Evolutionary conservation across 2,113 vertebrate species (phyloP).

Genomic region (Leucosticte australis): DNA sequence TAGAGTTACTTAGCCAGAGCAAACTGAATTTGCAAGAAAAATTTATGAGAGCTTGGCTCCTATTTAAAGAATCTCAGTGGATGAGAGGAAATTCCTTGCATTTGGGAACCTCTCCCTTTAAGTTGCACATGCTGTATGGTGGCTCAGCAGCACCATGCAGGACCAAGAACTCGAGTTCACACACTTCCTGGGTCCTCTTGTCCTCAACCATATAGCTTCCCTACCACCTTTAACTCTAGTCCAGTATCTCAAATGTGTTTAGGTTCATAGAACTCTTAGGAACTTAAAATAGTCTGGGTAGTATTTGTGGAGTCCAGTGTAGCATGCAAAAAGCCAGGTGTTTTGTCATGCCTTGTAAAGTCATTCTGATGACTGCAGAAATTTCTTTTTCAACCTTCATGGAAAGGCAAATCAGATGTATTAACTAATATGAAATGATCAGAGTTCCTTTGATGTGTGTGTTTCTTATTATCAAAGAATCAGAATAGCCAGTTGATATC

Average conservation of each 20-base stretch:
- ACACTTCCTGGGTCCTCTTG: neutral
- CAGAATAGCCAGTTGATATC: neutral
- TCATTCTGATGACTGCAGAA: neutral
- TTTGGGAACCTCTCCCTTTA: neutral
- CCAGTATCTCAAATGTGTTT: neutral
- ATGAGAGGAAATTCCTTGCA: neutral
- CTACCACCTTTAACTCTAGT: neutral
- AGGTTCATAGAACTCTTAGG: neutral
- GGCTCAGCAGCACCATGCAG: rapidly evolving
- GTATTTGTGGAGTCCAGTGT: neutral
- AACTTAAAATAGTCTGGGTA: neutral
- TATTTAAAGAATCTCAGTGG: neutral
- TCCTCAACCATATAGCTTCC: neutral
- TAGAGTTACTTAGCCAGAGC: neutral
- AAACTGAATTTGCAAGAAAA: neutral
- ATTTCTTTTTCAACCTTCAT: neutral
- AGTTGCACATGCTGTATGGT: rapidly evolving
- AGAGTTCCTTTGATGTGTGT: neutral
- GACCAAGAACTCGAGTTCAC: neutral
- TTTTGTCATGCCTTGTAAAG: neutral
- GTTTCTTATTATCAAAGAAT: neutral
- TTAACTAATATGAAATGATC: neutral
- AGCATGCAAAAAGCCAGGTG: neutral
- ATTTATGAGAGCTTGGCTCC: neutral
- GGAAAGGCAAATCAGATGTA: neutral